Percentiles rank a stretch among this genome's conserved stretches.
These are phyloP conservation scores for Labeo rohita DNA, from an alignment of 2,113 vertebrate species.

Conservation along the genomic window DNA sequence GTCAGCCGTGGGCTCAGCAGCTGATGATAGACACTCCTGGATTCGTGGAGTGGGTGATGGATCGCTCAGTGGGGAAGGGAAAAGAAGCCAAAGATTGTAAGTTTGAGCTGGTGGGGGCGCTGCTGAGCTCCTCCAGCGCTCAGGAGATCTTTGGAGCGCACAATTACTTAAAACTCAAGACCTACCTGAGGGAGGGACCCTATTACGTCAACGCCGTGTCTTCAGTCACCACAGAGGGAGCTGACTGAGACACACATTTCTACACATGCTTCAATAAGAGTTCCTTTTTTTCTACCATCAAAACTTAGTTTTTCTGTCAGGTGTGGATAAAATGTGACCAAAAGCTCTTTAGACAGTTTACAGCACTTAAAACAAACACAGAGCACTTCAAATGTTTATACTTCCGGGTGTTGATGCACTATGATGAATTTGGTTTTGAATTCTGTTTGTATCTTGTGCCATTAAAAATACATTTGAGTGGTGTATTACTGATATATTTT, in stretches of 20 bases:
- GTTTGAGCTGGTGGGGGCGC: conserved; percentile 89
- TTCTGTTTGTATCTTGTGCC: neutral
- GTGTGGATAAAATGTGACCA: neutral
- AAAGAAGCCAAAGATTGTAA: conserved; percentile 94
- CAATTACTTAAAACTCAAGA: conserved; percentile 86
- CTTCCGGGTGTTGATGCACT: neutral
- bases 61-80: conserved; percentile 86
- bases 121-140: conserved; percentile 83
- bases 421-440: neutral
- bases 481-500: neutral
- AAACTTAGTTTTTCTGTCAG: neutral
- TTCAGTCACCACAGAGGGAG: conserved; percentile 87
- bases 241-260: conserved; percentile 72
- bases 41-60: conserved; percentile 92
- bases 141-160: conserved; percentile 87
- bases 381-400: neutral
- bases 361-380: neutral
- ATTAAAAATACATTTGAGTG: neutral
- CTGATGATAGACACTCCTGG: conserved; percentile 89
- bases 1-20: conserved; percentile 91
- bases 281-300: neutral
- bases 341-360: neutral
- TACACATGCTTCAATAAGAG: conserved; percentile 7
- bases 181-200: conserved; percentile 88
- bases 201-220: conserved; percentile 89